Evolutionary conservation across 2,888 invertebrate genomes (phyloP).

Genomic region (Synergus laeviventris): DNA sequence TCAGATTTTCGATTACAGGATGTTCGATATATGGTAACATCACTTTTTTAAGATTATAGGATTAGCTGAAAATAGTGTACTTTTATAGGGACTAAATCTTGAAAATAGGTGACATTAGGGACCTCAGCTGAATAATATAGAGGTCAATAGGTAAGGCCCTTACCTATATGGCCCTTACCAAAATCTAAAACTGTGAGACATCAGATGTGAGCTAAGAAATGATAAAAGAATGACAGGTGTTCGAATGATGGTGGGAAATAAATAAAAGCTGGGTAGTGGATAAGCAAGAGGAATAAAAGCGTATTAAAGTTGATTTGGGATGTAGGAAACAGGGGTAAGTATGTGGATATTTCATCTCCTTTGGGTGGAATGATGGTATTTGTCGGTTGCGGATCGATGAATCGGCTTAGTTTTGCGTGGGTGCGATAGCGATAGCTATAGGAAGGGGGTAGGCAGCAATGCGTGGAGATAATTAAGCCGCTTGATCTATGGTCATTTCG

Average conservation of each 20-base stretch:
- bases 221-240: not conserved
- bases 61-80: too few relatives aligned
- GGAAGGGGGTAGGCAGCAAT: constrained; percentile 66
- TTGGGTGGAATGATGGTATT: constrained; percentile 11
- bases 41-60: too few relatives aligned
- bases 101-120: too few relatives aligned
- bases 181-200: too few relatives aligned
- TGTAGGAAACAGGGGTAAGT: not conserved
- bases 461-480: constrained; percentile 76
- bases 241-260: constrained; percentile 9
- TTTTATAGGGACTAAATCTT: too few relatives aligned
- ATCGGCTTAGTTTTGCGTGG: constrained; percentile 52
- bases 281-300: constrained; percentile 16
- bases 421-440: constrained; percentile 60
- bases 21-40: too few relatives aligned
- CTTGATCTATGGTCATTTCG: constrained; percentile 75
- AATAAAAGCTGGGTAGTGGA: constrained; percentile 14
- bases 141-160: too few relatives aligned
- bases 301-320: not conserved
- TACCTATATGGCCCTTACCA: too few relatives aligned
- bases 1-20: too few relatives aligned
- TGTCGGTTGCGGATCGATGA: constrained; percentile 29
- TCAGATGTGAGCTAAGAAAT: not conserved
- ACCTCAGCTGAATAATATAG: too few relatives aligned
- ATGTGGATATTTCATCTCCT: not conserved